These are phyloP conservation scores for Hyla sarda DNA, from an alignment of 2,113 vertebrate species.

Conservation along the genomic window DNA sequence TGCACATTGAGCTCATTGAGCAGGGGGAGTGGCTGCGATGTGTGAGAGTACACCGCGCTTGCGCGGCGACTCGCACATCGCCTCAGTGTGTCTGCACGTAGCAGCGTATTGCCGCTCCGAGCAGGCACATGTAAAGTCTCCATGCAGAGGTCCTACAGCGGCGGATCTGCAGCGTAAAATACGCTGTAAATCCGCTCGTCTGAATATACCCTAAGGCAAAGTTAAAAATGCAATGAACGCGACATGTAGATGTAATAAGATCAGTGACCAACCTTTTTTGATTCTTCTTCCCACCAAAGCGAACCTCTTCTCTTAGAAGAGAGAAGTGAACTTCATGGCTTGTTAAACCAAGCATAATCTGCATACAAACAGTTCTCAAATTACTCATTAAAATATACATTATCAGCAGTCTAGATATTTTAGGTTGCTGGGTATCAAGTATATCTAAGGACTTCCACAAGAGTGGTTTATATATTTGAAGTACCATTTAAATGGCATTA, in stretches of 20 bases:
- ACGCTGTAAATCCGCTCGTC: too few relatives aligned
- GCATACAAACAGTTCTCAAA: constrained; percentile 60
- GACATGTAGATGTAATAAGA: not conserved
- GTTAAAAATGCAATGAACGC: not conserved
- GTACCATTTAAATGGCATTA: not conserved
- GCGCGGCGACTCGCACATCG: too few relatives aligned
- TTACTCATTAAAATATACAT: not conserved
- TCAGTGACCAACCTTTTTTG: constrained; percentile 85
- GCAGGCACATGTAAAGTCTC: too few relatives aligned
- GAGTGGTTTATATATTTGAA: not conserved
- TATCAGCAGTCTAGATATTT: not conserved
- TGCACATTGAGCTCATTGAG: too few relatives aligned
- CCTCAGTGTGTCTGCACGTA: too few relatives aligned
- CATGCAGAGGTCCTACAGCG: too few relatives aligned
- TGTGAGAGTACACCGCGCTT: too few relatives aligned
- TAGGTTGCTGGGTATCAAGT: not conserved
- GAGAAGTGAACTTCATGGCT: constrained; percentile 97
- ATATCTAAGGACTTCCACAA: not conserved
- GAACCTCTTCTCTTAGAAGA: constrained; percentile 96
- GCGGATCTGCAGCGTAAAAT: too few relatives aligned
- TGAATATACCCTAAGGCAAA: too few relatives aligned
- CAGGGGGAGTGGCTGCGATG: too few relatives aligned
- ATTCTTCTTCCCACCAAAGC: constrained; percentile 95
- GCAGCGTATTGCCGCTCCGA: too few relatives aligned
- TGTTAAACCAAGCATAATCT: constrained; percentile 98